Base-by-base conservation (phyloP, 1,140 invertebrate species). In the Luehdorfia chinensis region DNA sequence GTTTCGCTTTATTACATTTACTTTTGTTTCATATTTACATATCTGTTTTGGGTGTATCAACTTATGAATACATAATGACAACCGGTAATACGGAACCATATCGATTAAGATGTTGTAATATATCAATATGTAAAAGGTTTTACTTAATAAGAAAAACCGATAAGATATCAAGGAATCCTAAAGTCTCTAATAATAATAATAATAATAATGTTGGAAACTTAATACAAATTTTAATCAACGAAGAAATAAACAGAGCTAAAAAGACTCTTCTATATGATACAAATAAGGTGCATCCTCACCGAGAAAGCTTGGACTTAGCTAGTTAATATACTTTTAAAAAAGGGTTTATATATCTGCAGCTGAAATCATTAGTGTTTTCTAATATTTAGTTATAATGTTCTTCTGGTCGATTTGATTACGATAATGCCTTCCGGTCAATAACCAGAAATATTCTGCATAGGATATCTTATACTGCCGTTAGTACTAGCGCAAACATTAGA, bases 11-110 rank as follows among this genome's bases (percentile, higher is more conserved):
- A 5, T 87, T 95, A 11, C 96, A 98, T 87, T 88, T 98, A 13
- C 94, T 95, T 71, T 93, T 94, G 73, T 97, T 97, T 83, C 95
- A 97, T 81, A 91, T 95, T 30, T 97, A 96, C 79, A 95, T 96
- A 67, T 93, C 92, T 4, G 91, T 92, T 52, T 83, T 95, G 43
- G 95, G 95, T 0, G 83, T 97, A 9, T 96, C 95, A 3, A 97
- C 96, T 0, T 97, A 96, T 77, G 96, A 97, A 74, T 97, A 96
- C 74, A 93, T 95, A 30, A 49, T 66, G 14, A 59, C 50, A 18
- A 63, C 52, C 30, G 44, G 47, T 14, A 47, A 34, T 9, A 4
- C 50, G 1, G 14, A 46, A 31, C 11, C 47, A 13, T 27, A 32
- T 2, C 34, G 32, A 12, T n/a, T 8, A 16, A 8, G 14, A 18